Evolutionary conservation across 1,140 invertebrate species (phyloP).

Genomic region (Ceratina japonica): DNA sequence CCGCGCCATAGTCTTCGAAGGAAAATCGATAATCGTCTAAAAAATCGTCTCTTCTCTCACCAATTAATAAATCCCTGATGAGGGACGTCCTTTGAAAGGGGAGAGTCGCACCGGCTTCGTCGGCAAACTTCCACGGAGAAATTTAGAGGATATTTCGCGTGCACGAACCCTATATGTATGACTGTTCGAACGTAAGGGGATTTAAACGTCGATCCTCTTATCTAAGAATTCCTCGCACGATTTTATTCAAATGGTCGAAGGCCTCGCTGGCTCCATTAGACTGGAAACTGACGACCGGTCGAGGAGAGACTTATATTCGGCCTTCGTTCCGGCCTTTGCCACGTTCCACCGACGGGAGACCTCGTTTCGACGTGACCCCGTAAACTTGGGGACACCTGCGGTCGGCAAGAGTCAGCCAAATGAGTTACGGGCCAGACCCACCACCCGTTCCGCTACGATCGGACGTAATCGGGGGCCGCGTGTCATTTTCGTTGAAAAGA

Average conservation of each 20-base stretch:
- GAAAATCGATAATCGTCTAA: neutral
- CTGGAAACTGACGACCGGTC: constrained; percentile 52
- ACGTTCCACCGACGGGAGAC: constrained; percentile 66
- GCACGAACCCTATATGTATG: neutral
- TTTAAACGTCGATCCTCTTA: neutral
- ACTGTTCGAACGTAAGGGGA: neutral
- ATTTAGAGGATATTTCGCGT: too few species aligned
- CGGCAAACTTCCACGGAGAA: neutral
- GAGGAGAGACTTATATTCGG: constrained; percentile 48
- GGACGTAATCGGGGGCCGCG: neutral
- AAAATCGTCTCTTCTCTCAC: neutral
- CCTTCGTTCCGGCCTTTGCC: constrained; percentile 73
- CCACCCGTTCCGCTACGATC: too few species aligned
- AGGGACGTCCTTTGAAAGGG: neutral
- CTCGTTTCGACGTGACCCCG: constrained; percentile 67
- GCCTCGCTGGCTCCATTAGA: constrained; percentile 39
- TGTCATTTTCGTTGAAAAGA: neutral
- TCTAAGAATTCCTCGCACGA: neutral
- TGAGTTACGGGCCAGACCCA: neutral
- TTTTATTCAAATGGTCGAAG: constrained; percentile 5
- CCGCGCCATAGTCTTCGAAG: neutral
- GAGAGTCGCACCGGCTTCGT: neutral
- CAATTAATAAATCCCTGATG: constrained; percentile 1
- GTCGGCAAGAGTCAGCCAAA: neutral
- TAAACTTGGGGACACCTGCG: constrained; percentile 45